Base-by-base conservation (phyloP, 2,888 invertebrate species). In the Eudasyphora cyanicolor region DNA sequence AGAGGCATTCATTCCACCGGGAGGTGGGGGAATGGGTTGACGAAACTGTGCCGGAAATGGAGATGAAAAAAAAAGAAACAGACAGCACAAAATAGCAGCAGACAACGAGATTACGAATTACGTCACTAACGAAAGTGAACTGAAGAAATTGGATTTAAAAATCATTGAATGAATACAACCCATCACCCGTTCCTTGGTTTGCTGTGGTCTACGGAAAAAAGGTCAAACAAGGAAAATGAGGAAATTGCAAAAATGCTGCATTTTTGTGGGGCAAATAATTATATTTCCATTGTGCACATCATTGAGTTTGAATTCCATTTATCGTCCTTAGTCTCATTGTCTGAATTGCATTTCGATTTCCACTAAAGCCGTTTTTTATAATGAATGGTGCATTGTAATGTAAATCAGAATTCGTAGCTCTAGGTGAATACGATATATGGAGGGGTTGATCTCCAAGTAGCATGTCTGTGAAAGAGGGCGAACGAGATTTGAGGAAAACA, bases 91-190 rank as follows among this genome's bases (percentile, higher is more conserved):
- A n/a, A n/a, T n/a, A n/a, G n/a, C n/a, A n/a, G 14, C 57, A 57
- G 57, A 57, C 57, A 60, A n/a, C 6, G 51, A 2, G 51, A 1
- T 45, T 8, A n/a, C 1, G 6, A 45, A 24, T 57, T 24, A 57
- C 67, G n/a, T 67, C 42, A 67, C 42, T 42, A 67, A 14, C 19
- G 67, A 67, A 67, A 67, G 67, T 67, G 67, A 67, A 67, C n/a
- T 67, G 3, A 24, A 24, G 42, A 14, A 67, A 67, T 19, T 35
- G 38, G 67, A 42, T 67, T 67, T 67, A 24, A 42, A 24, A 67
- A 38, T 64, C 19, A 64, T 8, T 6, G 19, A 35, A 24, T 14
- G 38, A 10, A 14, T 17, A 8, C n/a, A 35, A 35, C 14, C 0
- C 24, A 38, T 21, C 35, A 38, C 19, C 35, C 38, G 8, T 38